Evolutionary conservation across 1,140 invertebrate species (phyloP).

Genomic region (Orussus abietinus): DNA sequence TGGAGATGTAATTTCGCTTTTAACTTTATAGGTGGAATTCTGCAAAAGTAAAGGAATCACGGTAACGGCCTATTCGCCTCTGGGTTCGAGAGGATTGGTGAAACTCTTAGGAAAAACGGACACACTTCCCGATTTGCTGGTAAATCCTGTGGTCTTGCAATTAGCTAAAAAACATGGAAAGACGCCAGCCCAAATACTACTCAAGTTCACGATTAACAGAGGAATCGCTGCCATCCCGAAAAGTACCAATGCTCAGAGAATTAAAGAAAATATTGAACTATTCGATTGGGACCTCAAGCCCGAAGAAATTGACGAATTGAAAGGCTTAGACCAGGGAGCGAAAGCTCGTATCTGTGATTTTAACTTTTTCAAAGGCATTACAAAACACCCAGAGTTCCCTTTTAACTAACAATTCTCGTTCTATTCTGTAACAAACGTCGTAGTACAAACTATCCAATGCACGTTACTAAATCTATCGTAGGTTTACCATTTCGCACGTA

Average conservation of each 20-base stretch:
- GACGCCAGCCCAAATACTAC: slow-evolving; percentile 60
- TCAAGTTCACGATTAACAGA: slow-evolving; percentile 57
- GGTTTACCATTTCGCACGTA: too few relatives aligned
- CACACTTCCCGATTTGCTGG: slow-evolving; percentile 62
- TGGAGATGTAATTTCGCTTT: too few relatives aligned
- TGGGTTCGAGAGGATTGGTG: slow-evolving; percentile 60
- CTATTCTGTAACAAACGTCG: too few relatives aligned
- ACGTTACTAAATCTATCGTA: too few relatives aligned
- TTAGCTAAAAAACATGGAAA: slow-evolving; percentile 60
- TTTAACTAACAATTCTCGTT: slow-evolving; percentile 25
- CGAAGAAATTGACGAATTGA: slow-evolving; percentile 40
- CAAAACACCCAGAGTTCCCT: slow-evolving; percentile 59
- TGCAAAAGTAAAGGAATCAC: slow-evolving; percentile 56
- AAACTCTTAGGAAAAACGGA: slow-evolving; percentile 50
- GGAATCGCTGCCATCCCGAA: slow-evolving; percentile 63
- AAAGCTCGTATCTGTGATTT: slow-evolving; percentile 64
- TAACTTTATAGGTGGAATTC: slow-evolving; percentile 49
- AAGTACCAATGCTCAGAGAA: slow-evolving; percentile 53
- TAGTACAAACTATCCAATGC: too few relatives aligned
- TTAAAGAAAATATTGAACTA: slow-evolving; percentile 58
- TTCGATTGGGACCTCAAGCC: slow-evolving; percentile 46
- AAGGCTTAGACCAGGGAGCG: slow-evolving; percentile 56
- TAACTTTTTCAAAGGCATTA: slow-evolving; percentile 52
- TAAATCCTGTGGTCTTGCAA: slow-evolving; percentile 62
- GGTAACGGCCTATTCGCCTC: slow-evolving; percentile 61